These are phyloP conservation scores for Entomobrya proxima DNA, from an alignment of 2,888 invertebrate genomes.

Conservation along the genomic window DNA sequence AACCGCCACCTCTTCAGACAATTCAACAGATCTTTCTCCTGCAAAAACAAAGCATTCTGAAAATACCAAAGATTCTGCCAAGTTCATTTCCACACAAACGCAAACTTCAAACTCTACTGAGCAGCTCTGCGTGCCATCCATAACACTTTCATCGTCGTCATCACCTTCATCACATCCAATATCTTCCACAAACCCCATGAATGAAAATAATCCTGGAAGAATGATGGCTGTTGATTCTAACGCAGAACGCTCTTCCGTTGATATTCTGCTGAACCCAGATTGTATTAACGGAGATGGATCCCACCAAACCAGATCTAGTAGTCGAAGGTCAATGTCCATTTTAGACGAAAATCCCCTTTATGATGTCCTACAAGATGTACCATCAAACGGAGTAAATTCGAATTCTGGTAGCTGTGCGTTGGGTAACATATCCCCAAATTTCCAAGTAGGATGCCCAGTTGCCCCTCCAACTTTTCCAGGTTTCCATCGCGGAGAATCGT, in stretches of 20 bases:
- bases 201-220: constrained; percentile 45
- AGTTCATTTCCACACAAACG: constrained; percentile 66
- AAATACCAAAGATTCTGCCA: constrained; percentile 57
- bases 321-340: constrained; percentile 67
- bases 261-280: constrained; percentile 22
- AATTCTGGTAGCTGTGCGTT: neutral
- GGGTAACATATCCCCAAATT: constrained; percentile 50
- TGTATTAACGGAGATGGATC: constrained; percentile 50
- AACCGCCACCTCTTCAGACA: constrained; percentile 8
- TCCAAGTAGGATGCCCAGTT: constrained; percentile 57
- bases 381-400: neutral
- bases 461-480: constrained; percentile 57
- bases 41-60: constrained; percentile 58
- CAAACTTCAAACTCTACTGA: constrained; percentile 69
- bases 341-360: constrained; percentile 63
- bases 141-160: constrained; percentile 39
- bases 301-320: constrained; percentile 68
- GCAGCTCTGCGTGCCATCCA: constrained; percentile 55
- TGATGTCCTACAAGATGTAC: constrained; percentile 57
- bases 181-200: neutral
- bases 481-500: constrained; percentile 68
- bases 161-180: constrained; percentile 3
- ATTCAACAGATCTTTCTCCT: constrained; percentile 47
- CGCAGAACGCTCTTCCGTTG: constrained; percentile 26
- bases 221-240: constrained; percentile 28